These are phyloP conservation scores for Anagrus nilaparvatae DNA, from an alignment of 1,140 invertebrate genomes.

Conservation along the genomic window DNA sequence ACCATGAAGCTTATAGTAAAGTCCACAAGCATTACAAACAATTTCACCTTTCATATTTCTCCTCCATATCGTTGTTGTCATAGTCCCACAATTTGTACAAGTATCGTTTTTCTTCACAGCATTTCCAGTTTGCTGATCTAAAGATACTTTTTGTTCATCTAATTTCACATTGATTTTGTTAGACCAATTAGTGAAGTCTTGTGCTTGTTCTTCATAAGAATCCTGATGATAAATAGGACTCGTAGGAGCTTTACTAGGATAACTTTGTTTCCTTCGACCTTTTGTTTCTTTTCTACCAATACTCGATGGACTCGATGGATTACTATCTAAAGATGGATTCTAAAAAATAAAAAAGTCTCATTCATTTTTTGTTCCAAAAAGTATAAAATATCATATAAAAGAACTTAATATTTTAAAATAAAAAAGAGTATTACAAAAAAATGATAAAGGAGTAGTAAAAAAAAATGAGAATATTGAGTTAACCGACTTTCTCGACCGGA, in stretches of 20 bases:
- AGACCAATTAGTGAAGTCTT: constrained; percentile 40
- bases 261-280: constrained; percentile 62
- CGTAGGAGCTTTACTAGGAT: constrained; percentile 55
- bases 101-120: constrained; percentile 26
- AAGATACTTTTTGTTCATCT: too few species aligned
- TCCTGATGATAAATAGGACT: constrained; percentile 36
- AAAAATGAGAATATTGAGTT: too few species aligned
- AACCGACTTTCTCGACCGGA: too few species aligned
- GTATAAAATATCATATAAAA: too few species aligned
- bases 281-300: constrained; percentile 41
- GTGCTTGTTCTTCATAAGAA: constrained; percentile 35
- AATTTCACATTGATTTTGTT: constrained; percentile 34
- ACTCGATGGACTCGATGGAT: constrained; percentile 40
- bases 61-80: constrained; percentile 87
- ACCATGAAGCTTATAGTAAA: constrained; percentile 88
- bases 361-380: too few species aligned
- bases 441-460: too few species aligned
- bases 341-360: too few species aligned
- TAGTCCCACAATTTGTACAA: constrained; percentile 76
- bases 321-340: constrained; percentile 40
- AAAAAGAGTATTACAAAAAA: too few species aligned
- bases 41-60: constrained; percentile 82
- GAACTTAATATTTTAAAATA: too few species aligned
- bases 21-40: constrained; percentile 89
- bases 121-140: background rate